Percentiles rank a stretch among this genome's conserved stretches.
Evolutionary conservation across 1,140 invertebrate genomes (phyloP).

Genomic region (Thaumetopoea pityocampa): DNA sequence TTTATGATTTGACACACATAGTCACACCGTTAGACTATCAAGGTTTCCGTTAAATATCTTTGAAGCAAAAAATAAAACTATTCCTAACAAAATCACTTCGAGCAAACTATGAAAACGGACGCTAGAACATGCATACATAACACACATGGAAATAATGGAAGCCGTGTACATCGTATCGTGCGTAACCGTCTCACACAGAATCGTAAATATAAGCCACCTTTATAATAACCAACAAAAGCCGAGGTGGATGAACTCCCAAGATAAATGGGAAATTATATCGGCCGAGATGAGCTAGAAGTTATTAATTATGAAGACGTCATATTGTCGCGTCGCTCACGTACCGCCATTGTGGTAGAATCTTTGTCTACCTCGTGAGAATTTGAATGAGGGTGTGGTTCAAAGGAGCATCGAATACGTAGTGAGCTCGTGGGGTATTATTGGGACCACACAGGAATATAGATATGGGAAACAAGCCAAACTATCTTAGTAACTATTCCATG

Average conservation of each 20-base stretch:
- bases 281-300: constrained; percentile 64
- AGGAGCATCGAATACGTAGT: constrained; percentile 37
- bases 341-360: constrained; percentile 44
- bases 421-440: constrained; percentile 35
- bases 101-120: constrained; percentile 16
- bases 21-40: too few species aligned
- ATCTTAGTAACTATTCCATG: too few species aligned
- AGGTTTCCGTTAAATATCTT: background rate
- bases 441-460: constrained; percentile 54
- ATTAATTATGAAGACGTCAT: constrained; percentile 73
- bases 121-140: constrained; percentile 9
- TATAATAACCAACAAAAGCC: constrained; percentile 56
- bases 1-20: too few species aligned
- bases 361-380: constrained; percentile 66
- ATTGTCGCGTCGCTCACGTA: constrained; percentile 61
- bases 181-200: constrained; percentile 66
- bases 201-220: constrained; percentile 63
- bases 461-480: too few species aligned
- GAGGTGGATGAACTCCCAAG: constrained; percentile 65
- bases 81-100: constrained; percentile 13
- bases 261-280: constrained; percentile 73
- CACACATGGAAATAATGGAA: constrained; percentile 14
- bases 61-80: too few species aligned
- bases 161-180: constrained; percentile 42
- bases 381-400: constrained; percentile 38